Conservation (phyloP, 2,797 vertebrate genomes). For the Hoplostethus mediterraneus region DNA sequence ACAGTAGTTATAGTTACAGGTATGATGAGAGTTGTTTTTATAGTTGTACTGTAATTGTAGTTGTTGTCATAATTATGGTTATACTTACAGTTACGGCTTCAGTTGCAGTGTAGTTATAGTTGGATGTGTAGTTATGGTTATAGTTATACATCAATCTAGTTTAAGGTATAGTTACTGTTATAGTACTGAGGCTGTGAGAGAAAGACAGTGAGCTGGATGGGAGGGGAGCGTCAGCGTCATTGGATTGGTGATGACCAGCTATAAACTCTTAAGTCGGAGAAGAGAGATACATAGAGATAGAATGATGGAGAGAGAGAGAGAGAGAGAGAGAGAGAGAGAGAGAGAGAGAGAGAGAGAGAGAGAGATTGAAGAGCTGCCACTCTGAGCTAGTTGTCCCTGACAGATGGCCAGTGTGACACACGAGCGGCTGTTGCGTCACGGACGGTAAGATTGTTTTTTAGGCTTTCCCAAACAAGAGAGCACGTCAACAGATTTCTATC, state of each 20-base stretch:
- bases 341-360: constrained; percentile 8
- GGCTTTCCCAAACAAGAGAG: constrained; percentile 38
- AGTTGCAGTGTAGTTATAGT: neutral
- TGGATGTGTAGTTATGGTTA: neutral
- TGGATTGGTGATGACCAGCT: constrained; percentile 52
- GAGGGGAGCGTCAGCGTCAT: constrained; percentile 33
- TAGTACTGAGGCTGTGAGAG: constrained; percentile 16
- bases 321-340: constrained; percentile 1
- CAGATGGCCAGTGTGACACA: constrained; percentile 65
- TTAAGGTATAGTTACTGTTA: neutral
- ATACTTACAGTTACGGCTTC: neutral
- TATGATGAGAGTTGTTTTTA: too few relatives aligned
- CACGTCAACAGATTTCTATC: constrained; percentile 21
- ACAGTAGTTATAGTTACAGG: too few relatives aligned
- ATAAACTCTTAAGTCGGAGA: constrained; percentile 47
- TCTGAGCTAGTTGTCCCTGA: constrained; percentile 63
- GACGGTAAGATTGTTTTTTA: constrained; percentile 39
- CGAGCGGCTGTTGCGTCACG: constrained; percentile 50
- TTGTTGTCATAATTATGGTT: neutral
- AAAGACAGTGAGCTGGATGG: neutral
- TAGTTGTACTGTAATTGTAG: too few relatives aligned
- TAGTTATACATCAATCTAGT: too few relatives aligned
- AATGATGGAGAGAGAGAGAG: constrained; percentile 31
- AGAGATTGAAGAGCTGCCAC: constrained; percentile 54
- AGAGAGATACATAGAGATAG: constrained; percentile 37